Evolutionary conservation across 1,140 invertebrate genomes (phyloP).

Genomic region (Ctenoplectra terminalis): DNA sequence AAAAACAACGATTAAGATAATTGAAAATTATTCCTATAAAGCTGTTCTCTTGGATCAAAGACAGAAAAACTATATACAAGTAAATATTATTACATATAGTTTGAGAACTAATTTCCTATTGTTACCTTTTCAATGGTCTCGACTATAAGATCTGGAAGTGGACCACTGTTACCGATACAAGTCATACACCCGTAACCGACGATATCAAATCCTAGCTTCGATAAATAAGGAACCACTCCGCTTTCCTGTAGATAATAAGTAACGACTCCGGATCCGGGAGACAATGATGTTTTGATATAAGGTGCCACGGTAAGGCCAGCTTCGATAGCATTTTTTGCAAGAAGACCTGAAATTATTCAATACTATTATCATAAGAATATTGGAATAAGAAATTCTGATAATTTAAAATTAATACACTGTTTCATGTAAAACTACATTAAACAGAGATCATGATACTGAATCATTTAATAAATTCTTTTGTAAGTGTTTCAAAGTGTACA

Average conservation of each 20-base stretch:
- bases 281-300: conserved; percentile 98
- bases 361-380: neutral
- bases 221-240: conserved; percentile 93
- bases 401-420: neutral
- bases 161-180: conserved; percentile 98
- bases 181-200: conserved; percentile 99
- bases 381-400: neutral
- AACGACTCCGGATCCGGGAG: conserved; percentile 98
- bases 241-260: conserved; percentile 96
- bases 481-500: too few species aligned
- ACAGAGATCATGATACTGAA: too few species aligned
- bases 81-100: too few species aligned
- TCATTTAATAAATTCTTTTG: too few species aligned
- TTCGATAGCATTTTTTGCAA: conserved; percentile 97
- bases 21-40: too few species aligned
- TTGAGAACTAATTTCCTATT: neutral
- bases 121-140: conserved; percentile 96
- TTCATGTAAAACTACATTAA: too few species aligned
- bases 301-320: conserved; percentile 94
- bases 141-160: conserved; percentile 94
- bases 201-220: conserved; percentile 95
- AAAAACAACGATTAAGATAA: neutral
- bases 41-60: too few species aligned
- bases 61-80: too few species aligned
- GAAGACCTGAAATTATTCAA: conserved; percentile 87